Percentiles rank a stretch among this genome's conserved stretches.
Evolutionary conservation across 2,888 invertebrate genomes (phyloP).

Genomic region (Acleris cristana): DNA sequence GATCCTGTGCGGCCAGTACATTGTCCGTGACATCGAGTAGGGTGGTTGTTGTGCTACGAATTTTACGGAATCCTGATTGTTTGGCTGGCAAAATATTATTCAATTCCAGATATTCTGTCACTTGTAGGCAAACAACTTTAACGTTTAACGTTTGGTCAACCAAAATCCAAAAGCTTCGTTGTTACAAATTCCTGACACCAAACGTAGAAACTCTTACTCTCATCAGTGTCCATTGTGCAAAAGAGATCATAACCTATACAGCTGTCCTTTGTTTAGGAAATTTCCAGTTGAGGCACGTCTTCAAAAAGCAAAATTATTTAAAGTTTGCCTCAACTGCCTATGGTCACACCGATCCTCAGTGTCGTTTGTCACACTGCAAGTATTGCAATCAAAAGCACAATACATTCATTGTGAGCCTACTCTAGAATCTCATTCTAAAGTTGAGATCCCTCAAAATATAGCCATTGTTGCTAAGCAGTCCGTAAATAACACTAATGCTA

Average conservation of each 20-base stretch:
- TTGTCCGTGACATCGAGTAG: no score
- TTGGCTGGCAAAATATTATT: no score
- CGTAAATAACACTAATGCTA: conserved; percentile 1
- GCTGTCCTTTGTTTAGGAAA: conserved; percentile 35
- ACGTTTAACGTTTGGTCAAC: no score
- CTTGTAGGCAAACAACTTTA: no score
- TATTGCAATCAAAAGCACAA: conserved; percentile 42
- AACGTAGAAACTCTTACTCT: background rate
- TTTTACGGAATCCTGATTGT: no score
- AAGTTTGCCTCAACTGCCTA: conserved; percentile 40
- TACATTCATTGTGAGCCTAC: conserved; percentile 35
- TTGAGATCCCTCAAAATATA: conserved; percentile 11
- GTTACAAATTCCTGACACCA: background rate
- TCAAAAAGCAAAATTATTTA: conserved; percentile 36
- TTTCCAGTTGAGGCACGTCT: conserved; percentile 33
- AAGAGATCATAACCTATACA: conserved; percentile 36
- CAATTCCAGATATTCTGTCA: no score
- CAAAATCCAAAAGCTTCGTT: conserved; percentile 11
- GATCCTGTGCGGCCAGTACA: no score
- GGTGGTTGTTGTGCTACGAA: no score
- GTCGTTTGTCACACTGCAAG: conserved; percentile 39
- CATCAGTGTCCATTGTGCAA: conserved; percentile 36
- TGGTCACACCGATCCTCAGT: conserved; percentile 25
- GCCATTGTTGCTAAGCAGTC: conserved; percentile 10
- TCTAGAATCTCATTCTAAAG: conserved; percentile 5